Conservation (phyloP, 92 coral and sea anemone genomes). For the Montipora capitata region DNA sequence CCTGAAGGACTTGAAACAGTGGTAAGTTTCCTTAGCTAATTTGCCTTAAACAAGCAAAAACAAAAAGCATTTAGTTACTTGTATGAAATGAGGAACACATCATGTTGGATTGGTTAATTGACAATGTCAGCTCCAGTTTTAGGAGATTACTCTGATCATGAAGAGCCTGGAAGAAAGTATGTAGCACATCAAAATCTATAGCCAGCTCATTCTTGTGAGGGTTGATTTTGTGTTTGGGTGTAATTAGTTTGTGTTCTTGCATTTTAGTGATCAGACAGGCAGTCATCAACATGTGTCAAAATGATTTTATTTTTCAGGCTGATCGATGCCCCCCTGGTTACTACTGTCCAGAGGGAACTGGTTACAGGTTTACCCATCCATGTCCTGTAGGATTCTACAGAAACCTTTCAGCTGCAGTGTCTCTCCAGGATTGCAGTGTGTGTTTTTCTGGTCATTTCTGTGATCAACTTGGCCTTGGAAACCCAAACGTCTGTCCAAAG, state of each 20-base stretch:
- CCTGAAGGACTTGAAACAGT: conserved; percentile 82
- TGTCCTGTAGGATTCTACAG: conserved; percentile 98
- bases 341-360: conserved; percentile 96
- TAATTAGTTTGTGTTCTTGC: too few relatives aligned
- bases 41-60: too few relatives aligned
- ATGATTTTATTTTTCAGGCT: conserved; percentile 62
- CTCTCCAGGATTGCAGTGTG: conserved; percentile 96
- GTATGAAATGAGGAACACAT: too few relatives aligned
- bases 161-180: too few relatives aligned
- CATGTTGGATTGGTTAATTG: too few relatives aligned
- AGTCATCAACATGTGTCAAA: neutral
- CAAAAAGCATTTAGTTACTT: too few relatives aligned
- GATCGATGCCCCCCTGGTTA: conserved; percentile 95
- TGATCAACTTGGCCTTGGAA: conserved; percentile 79
- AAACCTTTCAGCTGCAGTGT: conserved; percentile 90
- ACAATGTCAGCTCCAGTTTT: too few relatives aligned
- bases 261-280: too few relatives aligned
- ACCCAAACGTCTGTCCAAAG: conserved; percentile 85
- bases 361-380: conserved; percentile 80
- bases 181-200: too few relatives aligned
- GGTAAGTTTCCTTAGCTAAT: conserved; percentile 44
- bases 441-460: conserved; percentile 95
- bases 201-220: too few relatives aligned
- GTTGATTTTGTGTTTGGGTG: too few relatives aligned
- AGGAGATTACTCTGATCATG: too few relatives aligned